A percentile compares a stretch with the other conserved stretches of the same genome.
Evolutionary conservation across 1,140 invertebrate genomes (phyloP).

Genomic region (Scaptomyza graminum): DNA sequence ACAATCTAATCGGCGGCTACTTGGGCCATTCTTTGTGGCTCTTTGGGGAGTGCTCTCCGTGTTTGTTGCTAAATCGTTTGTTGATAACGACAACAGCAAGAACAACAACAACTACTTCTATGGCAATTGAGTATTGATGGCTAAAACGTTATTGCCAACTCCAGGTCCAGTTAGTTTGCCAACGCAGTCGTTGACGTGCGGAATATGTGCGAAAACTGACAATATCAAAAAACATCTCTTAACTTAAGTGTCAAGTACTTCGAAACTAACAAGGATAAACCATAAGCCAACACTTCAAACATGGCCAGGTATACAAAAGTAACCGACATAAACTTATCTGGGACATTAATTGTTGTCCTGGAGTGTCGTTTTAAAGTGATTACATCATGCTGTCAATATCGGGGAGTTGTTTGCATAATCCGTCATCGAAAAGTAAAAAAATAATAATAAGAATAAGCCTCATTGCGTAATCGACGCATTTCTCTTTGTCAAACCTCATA

Average conservation of each 20-base stretch:
- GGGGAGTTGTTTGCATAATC: neutral
- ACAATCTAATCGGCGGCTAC: conserved; percentile 47
- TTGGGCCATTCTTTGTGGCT: conserved; percentile 37
- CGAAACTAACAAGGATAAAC: conserved; percentile 24
- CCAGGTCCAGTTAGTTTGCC: conserved; percentile 68
- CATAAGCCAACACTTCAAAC: conserved; percentile 13
- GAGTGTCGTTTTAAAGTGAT: conserved; percentile 30
- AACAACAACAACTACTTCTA: conserved; percentile 40
- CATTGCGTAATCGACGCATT: conserved; percentile 66
- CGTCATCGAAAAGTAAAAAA: neutral
- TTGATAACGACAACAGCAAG: conserved; percentile 28
- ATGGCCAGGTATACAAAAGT: conserved; percentile 33
- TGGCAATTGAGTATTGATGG: conserved; percentile 66
- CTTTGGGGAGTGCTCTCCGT: conserved; percentile 38
- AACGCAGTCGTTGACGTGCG: conserved; percentile 56
- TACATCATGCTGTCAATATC: conserved; percentile 32
- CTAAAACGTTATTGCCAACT: conserved; percentile 68
- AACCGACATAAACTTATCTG: conserved; percentile 11
- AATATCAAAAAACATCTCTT: conserved; percentile 21
- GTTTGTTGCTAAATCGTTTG: conserved; percentile 32
- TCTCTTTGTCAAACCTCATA: conserved; percentile 42
- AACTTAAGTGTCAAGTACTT: conserved; percentile 20
- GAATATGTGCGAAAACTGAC: conserved; percentile 59
- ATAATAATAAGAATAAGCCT: conserved; percentile 2
- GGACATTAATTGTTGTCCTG: conserved; percentile 24